Percentiles rank a stretch among this genome's conserved stretches.
Evolutionary conservation across 2,113 vertebrate genomes (phyloP).

Genomic region (Zosterops borbonicus): DNA sequence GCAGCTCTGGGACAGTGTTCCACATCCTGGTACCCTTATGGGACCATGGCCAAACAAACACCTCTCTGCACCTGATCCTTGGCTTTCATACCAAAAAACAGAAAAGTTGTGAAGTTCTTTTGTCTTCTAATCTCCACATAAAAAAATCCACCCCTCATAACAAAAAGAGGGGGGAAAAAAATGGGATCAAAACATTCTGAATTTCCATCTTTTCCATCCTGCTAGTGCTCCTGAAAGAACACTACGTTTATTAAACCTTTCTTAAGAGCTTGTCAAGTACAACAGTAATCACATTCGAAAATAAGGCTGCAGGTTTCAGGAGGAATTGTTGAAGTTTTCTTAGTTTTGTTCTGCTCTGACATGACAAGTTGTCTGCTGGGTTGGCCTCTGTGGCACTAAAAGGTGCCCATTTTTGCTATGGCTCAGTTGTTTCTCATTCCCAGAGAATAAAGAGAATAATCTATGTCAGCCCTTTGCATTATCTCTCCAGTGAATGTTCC

Average conservation of each 20-base stretch:
- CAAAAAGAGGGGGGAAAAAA: not conserved
- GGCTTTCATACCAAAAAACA: not conserved
- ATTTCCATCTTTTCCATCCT: not conserved
- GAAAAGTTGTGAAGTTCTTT: not conserved
- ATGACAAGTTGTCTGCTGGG: not conserved
- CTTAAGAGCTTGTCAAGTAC: not conserved
- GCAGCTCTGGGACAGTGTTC: not conserved
- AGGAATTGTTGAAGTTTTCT: not conserved
- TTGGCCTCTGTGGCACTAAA: not conserved
- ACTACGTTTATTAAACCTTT: not conserved
- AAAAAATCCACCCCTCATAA: not conserved
- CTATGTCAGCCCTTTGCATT: not conserved
- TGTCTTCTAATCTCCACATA: not conserved
- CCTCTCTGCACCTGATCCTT: not conserved
- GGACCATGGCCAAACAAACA: not conserved
- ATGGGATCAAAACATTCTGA: not conserved
- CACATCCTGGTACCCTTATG: fast-evolving
- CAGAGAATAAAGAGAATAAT: not conserved
- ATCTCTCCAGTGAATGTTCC: not conserved
- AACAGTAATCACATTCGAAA: not conserved
- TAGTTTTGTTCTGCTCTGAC: not conserved
- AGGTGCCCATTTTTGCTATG: not conserved
- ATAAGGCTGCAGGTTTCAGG: not conserved
- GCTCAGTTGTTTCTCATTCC: not conserved
- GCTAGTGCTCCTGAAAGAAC: not conserved